Base-by-base conservation (phyloP, 2,888 invertebrate genomes). In the Mythimna pallens region DNA sequence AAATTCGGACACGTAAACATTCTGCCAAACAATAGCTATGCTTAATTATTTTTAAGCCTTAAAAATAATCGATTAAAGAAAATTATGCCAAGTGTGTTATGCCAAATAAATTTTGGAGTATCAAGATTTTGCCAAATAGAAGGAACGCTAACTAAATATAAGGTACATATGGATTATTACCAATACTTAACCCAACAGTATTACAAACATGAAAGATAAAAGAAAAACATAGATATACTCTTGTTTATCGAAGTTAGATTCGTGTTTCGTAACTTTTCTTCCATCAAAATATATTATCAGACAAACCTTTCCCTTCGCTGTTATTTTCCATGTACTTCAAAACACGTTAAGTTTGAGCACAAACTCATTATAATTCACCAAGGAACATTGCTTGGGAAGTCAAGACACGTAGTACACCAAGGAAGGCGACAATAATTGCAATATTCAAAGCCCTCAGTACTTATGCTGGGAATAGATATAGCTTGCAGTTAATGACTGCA, bases 311-410 rank as follows among this genome's bases (percentile, higher is more conserved):
- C 9, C 9, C 5, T 22, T 4, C 12, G 25, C 8, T 76, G 43
- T 80, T 57, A 74, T 80, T 65, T 75, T 67, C 43, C 50, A 64
- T 66, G 47, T 25, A 36, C 34, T 66, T 66, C 34, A 54, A 78
- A 78, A 77, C 81, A 78, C 30, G 40, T 67, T 59, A 61, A 75
- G 25, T 75, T 64, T n/a, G 34, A 43, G 50, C 54, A 40, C 63
- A 55, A 75, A 76, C 76, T 78, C 78, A 81, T 78, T 81, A 81
- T 20, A 59, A 81, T 78, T 78, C 78, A 68, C 59, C 43, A 55
- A 76, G 76, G n/a, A 78, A 50, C 64, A 25, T 65, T 55, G 30
- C 50, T 76, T 52, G 34, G 14, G 14, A n/a, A 76, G 68, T 78
- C 81, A 4, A 2, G 36, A 68, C 78, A 78, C 78, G 78, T 55